phyloP scores from a whole-genome alignment of 2,888 invertebrate genomes.

The Idaea dimidiata region DNA sequence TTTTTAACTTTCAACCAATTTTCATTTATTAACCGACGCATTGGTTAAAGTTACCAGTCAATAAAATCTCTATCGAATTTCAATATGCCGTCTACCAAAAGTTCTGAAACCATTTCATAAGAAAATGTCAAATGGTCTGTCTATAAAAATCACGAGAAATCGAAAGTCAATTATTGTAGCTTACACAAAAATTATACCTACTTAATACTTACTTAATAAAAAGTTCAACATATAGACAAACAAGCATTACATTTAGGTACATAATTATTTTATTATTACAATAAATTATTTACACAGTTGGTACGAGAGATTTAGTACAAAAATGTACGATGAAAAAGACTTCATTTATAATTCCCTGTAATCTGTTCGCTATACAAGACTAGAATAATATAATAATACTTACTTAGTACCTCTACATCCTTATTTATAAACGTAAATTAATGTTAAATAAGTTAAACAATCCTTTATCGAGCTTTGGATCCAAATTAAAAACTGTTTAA shows the following conservation, averaged over 20 bases:
- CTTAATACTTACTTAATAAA: not conserved
- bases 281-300: conserved; percentile 23
- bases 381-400: not conserved
- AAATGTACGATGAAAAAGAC: conserved; percentile 50
- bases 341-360: conserved; percentile 67
- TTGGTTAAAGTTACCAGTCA: too few relatives aligned
- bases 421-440: conserved; percentile 22
- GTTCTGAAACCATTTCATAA: too few relatives aligned
- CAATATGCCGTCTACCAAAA: too few relatives aligned
- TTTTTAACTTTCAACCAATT: too few relatives aligned
- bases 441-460: too few relatives aligned
- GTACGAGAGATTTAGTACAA: conserved; percentile 55
- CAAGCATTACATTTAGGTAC: conserved; percentile 27
- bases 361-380: conserved; percentile 39
- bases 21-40: too few relatives aligned
- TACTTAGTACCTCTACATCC: conserved; percentile 29
- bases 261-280: conserved; percentile 4
- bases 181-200: not conserved
- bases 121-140: too few relatives aligned
- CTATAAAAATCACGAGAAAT: too few relatives aligned
- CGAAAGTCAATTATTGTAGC: too few relatives aligned
- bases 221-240: conserved; percentile 8
- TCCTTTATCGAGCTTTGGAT: too few relatives aligned
- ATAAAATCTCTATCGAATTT: too few relatives aligned
- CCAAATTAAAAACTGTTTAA: too few relatives aligned